These are phyloP conservation scores for Mohoua ochrocephala DNA, from an alignment of 2,113 vertebrate species.

Conservation along the genomic window DNA sequence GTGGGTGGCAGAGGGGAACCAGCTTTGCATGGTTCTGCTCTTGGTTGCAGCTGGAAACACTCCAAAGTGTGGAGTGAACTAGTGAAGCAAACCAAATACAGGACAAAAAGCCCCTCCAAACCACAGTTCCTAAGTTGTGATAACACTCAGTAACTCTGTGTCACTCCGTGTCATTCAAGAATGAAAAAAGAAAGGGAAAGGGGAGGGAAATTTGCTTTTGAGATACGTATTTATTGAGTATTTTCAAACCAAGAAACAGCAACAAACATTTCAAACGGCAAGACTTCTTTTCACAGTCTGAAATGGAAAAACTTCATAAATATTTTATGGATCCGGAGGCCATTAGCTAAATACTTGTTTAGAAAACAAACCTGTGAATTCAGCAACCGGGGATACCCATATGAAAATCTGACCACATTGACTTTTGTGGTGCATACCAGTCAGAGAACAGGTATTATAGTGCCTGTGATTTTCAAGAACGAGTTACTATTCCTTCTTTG, in stretches of 20 bases:
- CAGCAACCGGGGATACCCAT: neutral
- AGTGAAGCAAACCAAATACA: neutral
- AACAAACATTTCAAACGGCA: too few species aligned
- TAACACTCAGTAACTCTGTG: neutral
- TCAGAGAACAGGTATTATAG: neutral
- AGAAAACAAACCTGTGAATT: neutral
- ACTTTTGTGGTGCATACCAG: neutral
- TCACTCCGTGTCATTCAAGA: neutral
- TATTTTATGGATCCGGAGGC: neutral
- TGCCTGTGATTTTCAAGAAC: neutral
- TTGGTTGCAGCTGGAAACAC: neutral
- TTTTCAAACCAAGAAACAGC: neutral
- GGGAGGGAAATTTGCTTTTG: neutral
- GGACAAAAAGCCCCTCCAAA: neutral
- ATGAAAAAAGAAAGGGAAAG: neutral
- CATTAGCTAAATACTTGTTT: neutral
- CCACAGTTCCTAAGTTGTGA: neutral
- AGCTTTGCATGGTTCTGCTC: neutral
- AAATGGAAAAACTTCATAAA: neutral
- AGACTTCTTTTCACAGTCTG: neutral
- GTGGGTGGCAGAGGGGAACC: neutral
- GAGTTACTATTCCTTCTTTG: neutral
- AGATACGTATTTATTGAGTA: neutral
- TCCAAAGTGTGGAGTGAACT: neutral
- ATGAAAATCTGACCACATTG: neutral